Conservation (phyloP, 2,797 vertebrate species). For the Cetoscarus ocellatus region DNA sequence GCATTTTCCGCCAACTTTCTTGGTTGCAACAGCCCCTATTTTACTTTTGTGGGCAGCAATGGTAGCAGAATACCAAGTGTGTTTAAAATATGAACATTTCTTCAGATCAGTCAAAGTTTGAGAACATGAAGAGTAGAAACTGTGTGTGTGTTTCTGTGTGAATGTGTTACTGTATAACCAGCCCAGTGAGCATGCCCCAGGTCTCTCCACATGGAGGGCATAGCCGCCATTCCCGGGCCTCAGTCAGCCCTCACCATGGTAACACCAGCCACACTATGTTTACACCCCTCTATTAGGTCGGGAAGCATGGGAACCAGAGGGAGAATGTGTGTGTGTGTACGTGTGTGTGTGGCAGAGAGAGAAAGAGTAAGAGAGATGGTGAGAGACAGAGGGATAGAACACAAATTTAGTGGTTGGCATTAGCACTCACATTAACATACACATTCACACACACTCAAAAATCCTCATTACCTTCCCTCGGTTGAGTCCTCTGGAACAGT, state of each 20-base stretch:
- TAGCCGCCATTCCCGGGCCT: conserved; percentile 86
- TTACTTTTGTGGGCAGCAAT: neutral
- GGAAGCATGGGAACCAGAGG: conserved; percentile 76
- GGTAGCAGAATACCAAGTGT: neutral
- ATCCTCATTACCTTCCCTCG: conserved; percentile 67
- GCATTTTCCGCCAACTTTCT: no score
- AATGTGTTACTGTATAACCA: conserved; percentile 65
- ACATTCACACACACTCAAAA: conserved; percentile 45
- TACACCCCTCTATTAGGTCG: conserved; percentile 79
- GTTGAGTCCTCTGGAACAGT: conserved; percentile 65
- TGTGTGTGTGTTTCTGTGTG: conserved; percentile 25
- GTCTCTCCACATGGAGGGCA: conserved; percentile 76
- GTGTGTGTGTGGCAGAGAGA: neutral
- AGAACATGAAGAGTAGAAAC: conserved; percentile 13
- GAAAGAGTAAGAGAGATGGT: neutral
- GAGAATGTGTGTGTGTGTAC: conserved; percentile 44
- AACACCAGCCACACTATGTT: conserved; percentile 81
- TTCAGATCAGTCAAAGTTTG: conserved; percentile 11
- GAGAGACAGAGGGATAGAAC: conserved; percentile 14
- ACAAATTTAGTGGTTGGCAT: conserved; percentile 54
- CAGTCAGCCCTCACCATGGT: conserved; percentile 79
- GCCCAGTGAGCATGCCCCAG: conserved; percentile 57
- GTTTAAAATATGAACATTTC: neutral
- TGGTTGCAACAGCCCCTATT: no score
- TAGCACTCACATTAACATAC: conserved; percentile 35